Conservation (phyloP, 2,888 invertebrate species). For the Icerya purchasi region DNA sequence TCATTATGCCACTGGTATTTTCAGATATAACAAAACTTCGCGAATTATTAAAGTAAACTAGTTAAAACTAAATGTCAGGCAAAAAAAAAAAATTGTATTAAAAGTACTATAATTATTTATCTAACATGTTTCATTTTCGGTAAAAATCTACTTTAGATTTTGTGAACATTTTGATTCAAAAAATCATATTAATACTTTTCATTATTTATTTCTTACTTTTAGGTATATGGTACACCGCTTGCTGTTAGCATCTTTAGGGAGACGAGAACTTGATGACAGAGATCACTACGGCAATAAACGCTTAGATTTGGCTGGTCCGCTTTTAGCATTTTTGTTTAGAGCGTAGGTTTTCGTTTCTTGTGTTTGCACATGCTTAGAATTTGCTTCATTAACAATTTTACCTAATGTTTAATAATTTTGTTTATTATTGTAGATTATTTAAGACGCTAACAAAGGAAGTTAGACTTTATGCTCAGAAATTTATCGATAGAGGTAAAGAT, state of each 20-base stretch:
- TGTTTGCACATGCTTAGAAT: background rate
- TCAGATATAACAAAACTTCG: too few relatives aligned
- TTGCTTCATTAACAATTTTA: background rate
- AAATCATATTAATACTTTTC: too few relatives aligned
- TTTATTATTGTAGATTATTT: slow-evolving; percentile 38
- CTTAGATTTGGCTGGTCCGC: slow-evolving; percentile 88
- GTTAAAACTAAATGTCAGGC: too few relatives aligned
- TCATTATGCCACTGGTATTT: too few relatives aligned
- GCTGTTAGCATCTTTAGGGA: slow-evolving; percentile 74
- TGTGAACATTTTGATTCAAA: too few relatives aligned
- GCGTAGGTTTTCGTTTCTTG: slow-evolving; percentile 31
- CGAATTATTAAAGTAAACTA: too few relatives aligned
- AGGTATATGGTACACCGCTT: slow-evolving; percentile 94
- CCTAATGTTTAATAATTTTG: background rate
- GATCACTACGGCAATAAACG: slow-evolving; percentile 99
- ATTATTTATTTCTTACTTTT: too few relatives aligned
- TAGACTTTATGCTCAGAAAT: slow-evolving; percentile 94
- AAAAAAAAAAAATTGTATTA: background rate
- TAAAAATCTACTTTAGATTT: too few relatives aligned
- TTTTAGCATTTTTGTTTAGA: slow-evolving; percentile 88
- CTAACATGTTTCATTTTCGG: too few relatives aligned
- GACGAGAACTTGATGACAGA: slow-evolving; percentile 94
- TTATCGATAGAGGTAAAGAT: slow-evolving; percentile 95
- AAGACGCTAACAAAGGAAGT: slow-evolving; percentile 94
- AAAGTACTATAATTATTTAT: too few relatives aligned